Conservation (phyloP, 2,113 vertebrate species). For the Catagonus wagneri region DNA sequence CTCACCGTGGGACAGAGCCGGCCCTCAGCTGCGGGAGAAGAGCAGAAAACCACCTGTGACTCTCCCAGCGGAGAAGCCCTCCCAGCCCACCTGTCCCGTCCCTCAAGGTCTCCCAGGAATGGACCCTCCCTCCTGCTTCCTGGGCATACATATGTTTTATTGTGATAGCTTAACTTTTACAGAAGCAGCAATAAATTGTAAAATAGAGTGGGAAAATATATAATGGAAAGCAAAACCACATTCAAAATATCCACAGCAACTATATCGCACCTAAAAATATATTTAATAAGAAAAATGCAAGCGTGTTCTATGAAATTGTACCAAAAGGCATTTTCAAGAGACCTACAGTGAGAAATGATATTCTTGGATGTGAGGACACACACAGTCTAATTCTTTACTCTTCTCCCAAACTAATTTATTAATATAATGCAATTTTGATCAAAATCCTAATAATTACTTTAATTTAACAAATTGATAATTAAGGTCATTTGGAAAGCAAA, state of each 20-base stretch:
- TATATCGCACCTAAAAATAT: constrained; percentile 73
- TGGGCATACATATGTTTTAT: constrained; percentile 62
- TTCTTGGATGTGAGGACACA: constrained; percentile 36
- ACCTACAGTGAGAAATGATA: background rate
- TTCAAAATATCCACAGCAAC: constrained; percentile 67
- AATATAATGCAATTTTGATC: background rate
- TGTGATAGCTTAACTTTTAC: constrained; percentile 56
- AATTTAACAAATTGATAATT: constrained; percentile 25
- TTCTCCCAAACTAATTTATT: constrained; percentile 47
- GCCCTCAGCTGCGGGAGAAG: background rate
- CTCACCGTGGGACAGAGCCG: background rate
- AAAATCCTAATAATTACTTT: constrained; percentile 9
- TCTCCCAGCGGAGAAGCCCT: background rate
- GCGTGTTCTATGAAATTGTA: constrained; percentile 54
- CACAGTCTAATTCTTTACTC: constrained; percentile 14
- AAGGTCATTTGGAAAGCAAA: background rate
- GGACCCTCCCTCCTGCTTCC: background rate
- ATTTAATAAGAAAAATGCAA: constrained; percentile 58
- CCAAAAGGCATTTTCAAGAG: constrained; percentile 51
- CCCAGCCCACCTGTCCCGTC: background rate
- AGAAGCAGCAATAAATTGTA: constrained; percentile 62
- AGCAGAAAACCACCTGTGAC: background rate
- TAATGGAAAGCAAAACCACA: constrained; percentile 46
- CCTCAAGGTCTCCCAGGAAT: background rate
- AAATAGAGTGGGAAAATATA: constrained; percentile 51